Evolutionary conservation across 2,113 vertebrate genomes (phyloP).

Genomic region (Sapajus apella): DNA sequence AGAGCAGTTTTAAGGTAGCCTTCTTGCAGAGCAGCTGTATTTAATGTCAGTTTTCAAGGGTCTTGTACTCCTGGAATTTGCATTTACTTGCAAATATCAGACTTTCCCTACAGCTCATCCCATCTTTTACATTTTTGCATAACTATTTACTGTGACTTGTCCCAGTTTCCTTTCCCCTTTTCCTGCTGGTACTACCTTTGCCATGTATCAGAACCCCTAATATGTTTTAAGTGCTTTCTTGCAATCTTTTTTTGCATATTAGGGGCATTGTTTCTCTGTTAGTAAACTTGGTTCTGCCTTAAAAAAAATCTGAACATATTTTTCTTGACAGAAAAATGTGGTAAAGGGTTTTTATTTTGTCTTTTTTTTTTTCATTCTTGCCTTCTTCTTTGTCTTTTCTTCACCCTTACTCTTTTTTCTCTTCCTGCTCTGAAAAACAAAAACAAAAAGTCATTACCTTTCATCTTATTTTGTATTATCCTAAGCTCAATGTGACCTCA

Average conservation of each 20-base stretch:
- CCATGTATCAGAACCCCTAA: too few species aligned
- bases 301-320: not conserved
- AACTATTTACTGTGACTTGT: too few species aligned
- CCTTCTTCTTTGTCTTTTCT: not conserved
- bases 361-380: not conserved
- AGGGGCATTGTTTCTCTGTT: not conserved
- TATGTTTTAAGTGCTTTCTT: not conserved
- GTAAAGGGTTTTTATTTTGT: not conserved
- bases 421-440: not conserved
- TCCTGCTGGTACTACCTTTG: rapidly evolving
- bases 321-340: not conserved
- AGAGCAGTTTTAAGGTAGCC: not conserved
- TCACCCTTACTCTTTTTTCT: not conserved
- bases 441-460: not conserved
- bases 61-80: not conserved
- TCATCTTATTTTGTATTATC: not conserved
- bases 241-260: not conserved
- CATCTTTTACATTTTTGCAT: not conserved
- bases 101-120: not conserved
- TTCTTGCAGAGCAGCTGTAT: not conserved
- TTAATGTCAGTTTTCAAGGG: not conserved
- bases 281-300: not conserved
- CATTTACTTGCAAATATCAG: not conserved
- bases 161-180: not conserved
- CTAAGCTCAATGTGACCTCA: not conserved